A percentile compares a stretch with the other conserved stretches of the same genome.
phyloP scores from a whole-genome alignment of 2,113 vertebrate species.

The Copsychus sechellarum region DNA sequence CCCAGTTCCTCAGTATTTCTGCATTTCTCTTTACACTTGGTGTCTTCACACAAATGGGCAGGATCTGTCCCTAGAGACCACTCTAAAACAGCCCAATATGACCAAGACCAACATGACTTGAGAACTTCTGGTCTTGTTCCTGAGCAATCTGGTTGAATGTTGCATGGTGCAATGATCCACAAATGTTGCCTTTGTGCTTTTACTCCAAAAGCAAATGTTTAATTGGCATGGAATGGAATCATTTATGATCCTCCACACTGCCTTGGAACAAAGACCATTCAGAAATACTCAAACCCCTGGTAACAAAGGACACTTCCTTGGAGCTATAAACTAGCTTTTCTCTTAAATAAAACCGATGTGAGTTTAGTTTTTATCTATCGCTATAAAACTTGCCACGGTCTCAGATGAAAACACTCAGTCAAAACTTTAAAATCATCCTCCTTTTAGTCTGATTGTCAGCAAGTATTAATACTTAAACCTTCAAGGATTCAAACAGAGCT shows the following conservation, averaged over 20 bases:
- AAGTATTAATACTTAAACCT: background rate
- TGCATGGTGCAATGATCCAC: background rate
- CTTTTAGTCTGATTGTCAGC: background rate
- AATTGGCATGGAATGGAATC: background rate
- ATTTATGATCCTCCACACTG: background rate
- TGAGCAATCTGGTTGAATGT: background rate
- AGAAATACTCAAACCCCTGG: background rate
- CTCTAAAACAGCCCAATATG: background rate
- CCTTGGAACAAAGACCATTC: background rate
- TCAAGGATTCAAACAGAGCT: background rate
- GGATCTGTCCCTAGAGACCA: background rate
- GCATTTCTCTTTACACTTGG: background rate
- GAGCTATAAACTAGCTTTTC: background rate
- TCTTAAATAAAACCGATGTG: background rate
- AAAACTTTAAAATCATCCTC: background rate
- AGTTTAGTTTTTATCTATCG: background rate
- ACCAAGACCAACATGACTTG: background rate
- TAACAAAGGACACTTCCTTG: background rate
- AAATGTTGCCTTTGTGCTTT: fast-evolving
- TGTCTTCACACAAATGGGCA: background rate
- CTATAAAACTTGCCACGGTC: background rate
- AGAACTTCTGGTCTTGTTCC: background rate
- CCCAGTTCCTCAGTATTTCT: background rate
- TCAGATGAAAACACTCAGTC: background rate
- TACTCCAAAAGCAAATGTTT: background rate